Evolutionary conservation across 2,113 vertebrate genomes (phyloP).

Genomic region (Tachysurus vachellii): DNA sequence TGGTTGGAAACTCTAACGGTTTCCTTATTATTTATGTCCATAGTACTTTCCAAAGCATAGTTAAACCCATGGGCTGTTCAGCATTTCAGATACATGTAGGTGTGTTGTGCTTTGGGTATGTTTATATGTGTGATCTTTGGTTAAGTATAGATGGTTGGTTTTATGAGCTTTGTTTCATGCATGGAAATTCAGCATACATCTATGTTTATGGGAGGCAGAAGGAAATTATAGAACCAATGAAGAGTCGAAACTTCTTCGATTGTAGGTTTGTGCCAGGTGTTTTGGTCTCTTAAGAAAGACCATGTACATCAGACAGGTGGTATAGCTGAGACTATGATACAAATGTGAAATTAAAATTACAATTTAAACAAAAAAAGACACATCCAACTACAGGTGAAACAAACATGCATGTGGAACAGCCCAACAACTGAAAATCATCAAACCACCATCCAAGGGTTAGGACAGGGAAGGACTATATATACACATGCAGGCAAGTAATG

Average conservation of each 20-base stretch:
- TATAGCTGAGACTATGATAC: neutral
- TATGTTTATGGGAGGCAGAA: neutral
- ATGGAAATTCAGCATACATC: neutral
- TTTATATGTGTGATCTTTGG: neutral
- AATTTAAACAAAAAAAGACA: neutral
- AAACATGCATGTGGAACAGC: too few species aligned
- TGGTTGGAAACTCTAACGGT: neutral
- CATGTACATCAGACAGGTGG: neutral
- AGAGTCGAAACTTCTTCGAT: neutral
- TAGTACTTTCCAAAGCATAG: neutral
- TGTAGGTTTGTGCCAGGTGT: neutral
- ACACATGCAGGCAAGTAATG: too few species aligned
- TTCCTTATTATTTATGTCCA: neutral
- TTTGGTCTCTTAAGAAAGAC: neutral
- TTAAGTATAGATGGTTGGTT: neutral
- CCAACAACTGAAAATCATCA: too few species aligned
- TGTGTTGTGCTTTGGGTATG: neutral
- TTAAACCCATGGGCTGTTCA: neutral
- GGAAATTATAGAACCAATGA: neutral
- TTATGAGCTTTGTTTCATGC: neutral
- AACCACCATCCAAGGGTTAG: too few species aligned
- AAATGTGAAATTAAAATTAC: neutral
- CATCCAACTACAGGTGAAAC: neutral
- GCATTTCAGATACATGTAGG: neutral
- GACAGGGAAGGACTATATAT: too few species aligned